A percentile compares a stretch with the other conserved stretches of the same genome.
These are phyloP conservation scores for Zaprionus ghesquierei DNA, from an alignment of 1,140 invertebrate genomes.

Conservation along the genomic window DNA sequence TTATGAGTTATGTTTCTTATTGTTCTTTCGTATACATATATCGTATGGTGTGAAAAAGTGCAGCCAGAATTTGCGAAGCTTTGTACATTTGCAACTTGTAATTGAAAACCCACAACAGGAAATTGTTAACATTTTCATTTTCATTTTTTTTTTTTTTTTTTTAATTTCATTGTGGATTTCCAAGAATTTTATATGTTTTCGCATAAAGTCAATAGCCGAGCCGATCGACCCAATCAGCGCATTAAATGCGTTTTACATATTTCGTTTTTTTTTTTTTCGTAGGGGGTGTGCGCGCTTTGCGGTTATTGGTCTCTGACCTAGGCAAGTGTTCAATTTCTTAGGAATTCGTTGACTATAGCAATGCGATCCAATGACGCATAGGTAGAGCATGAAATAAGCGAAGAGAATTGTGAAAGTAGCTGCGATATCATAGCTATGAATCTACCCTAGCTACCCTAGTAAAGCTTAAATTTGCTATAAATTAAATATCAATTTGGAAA, in stretches of 20 bases:
- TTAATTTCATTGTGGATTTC: constrained; percentile 19
- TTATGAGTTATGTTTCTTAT: constrained; percentile 14
- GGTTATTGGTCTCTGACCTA: constrained; percentile 50
- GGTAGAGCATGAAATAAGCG: no score
- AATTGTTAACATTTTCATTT: constrained; percentile 63
- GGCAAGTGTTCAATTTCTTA: neutral
- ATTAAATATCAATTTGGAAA: neutral
- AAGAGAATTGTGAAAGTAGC: no score
- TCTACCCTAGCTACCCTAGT: no score
- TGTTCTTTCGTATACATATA: no score
- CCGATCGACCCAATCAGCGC: constrained; percentile 18
- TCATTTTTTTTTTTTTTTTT: neutral
- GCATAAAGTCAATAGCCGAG: constrained; percentile 63
- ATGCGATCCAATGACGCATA: neutral
- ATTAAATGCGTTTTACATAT: constrained; percentile 43
- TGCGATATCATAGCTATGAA: no score
- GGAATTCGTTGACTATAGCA: neutral
- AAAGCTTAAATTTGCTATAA: no score
- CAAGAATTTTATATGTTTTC: constrained; percentile 46
- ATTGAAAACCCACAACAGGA: constrained; percentile 70
- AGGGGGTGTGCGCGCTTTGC: constrained; percentile 1
- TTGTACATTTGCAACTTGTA: constrained; percentile 32
- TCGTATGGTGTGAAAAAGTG: constrained; percentile 69
- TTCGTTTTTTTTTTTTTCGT: neutral
- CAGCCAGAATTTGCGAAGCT: constrained; percentile 41